Evolutionary conservation across 2,888 invertebrate genomes (phyloP), one percentile per base, ranked within the genome.

Genomic region (Invenusta paracnida): DNA sequence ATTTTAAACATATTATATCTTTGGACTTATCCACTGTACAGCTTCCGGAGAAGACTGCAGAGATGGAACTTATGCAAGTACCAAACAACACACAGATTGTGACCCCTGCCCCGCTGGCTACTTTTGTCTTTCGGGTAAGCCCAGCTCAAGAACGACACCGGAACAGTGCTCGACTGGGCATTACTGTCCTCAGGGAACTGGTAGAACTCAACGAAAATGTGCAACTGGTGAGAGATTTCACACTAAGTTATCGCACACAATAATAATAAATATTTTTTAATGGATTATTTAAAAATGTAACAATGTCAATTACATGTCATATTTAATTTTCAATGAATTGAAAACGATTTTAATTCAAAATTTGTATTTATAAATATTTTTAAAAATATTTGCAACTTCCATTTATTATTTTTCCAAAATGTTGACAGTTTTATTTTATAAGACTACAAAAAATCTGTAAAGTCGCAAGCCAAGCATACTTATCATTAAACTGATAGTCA

Each of bases 111-210:
- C 29, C 11, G 13, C 30, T n/a, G 90, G 91, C 0, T 90, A 87
- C 87, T 90, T 90, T 88, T 91, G 91, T 87, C 88, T 88, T 2
- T 89, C 89, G 87, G 86, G 90, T 83, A 17, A 48, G 17, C 90
- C 89, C 87, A 89, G 90, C n/a, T 25, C 23, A 11, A 23, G 11
- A 11, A 27, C 2, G 79, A 5, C 23, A 5, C 79, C 79, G n/a
- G 79, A 79, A 79, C 2, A n/a, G 23, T 90, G 90, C 84, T 89
- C 89, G 17, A 82, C 87, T 88, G 91, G 91, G 28, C 88, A 89
- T 17, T 90, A 89, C 87, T 90, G 90, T 85, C 90, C 89, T 1
- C 67, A 85, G 25, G 89, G 89, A 28, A 90, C 90, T 11, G 85
- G 83, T 0, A 11, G 79, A 27, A 79, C 5, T 79, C 79, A n/a